phyloP scores from a whole-genome alignment of 2,888 invertebrate genomes.

The Drosophila bunnanda region DNA sequence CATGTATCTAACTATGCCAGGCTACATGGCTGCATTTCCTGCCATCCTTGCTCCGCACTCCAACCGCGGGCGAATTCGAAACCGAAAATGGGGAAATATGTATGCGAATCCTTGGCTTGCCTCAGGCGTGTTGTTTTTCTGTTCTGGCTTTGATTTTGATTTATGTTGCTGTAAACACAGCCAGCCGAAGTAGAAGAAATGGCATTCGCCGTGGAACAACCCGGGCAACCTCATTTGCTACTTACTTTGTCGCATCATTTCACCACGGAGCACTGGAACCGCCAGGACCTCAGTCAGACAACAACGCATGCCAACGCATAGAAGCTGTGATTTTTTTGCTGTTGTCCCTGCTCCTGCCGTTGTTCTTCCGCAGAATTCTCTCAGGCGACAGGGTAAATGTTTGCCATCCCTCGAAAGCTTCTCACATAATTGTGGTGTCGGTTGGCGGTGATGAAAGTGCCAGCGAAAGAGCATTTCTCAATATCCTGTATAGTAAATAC shows the following conservation, averaged over 20 bases:
- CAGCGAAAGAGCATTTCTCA: slow-evolving; percentile 2
- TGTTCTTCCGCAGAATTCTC: slow-evolving; percentile 55
- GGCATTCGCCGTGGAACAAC: slow-evolving; percentile 30
- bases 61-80: slow-evolving; percentile 20
- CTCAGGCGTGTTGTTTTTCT: slow-evolving; percentile 47
- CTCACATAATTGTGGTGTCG: slow-evolving; percentile 61
- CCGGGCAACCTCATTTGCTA: slow-evolving; percentile 73
- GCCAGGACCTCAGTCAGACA: slow-evolving; percentile 38
- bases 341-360: slow-evolving; percentile 19
- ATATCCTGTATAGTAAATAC: too few species aligned
- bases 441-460: slow-evolving; percentile 18
- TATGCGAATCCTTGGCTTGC: slow-evolving; percentile 28
- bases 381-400: slow-evolving; percentile 45
- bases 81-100: slow-evolving; percentile 36
- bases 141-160: slow-evolving; percentile 73
- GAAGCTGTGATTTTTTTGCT: slow-evolving; percentile 23
- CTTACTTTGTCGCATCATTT: slow-evolving; percentile 79
- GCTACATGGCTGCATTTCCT: slow-evolving; percentile 66
- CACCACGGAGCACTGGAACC: slow-evolving; percentile 51
- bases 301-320: slow-evolving; percentile 64
- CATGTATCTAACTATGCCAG: slow-evolving; percentile 66
- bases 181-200: slow-evolving; percentile 43
- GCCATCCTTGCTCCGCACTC: slow-evolving; percentile 18
- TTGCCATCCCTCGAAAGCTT: slow-evolving; percentile 37
- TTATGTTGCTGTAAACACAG: slow-evolving; percentile 73